Base-by-base conservation (phyloP, 2,888 invertebrate species). In the Campopleginae sp. region DNA sequence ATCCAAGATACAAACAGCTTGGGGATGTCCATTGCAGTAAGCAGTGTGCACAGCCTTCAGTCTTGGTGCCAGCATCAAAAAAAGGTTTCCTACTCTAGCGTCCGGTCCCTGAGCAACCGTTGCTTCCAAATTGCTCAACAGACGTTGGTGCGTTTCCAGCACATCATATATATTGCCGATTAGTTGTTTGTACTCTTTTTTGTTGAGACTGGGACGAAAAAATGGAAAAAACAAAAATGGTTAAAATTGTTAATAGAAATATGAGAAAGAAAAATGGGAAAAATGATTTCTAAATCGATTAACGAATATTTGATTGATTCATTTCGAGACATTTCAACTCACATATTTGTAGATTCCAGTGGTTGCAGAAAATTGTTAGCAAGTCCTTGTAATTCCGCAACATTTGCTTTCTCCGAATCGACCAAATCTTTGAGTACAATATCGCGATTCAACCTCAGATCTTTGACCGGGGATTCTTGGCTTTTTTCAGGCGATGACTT, bases 21-120 rank as follows among this genome's bases (percentile, higher is more conserved):
- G 96, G 0, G 99, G 99, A 95, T 99, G 99, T 88, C 98, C 96
- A 80, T 97, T 96, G 94, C 99, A 99, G 94, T 99, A 99, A 17
- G 95, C 95, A 91, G 97, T 96, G 93, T 99, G 98, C 14, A 98
- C 96, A 88, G 95, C 94, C 94, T 98, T 98, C 88, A 98, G 95
- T 91, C 96, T 95, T 27, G 97, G 96, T 5, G 98, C 98, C 94
- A 97, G 96, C 83, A 96, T 97, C 84, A 99, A 94, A 94, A 99
- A 99, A 14, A 98, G 94, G 89, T 98, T 98, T 2, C 99, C 99
- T 23, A 98, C 97, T 89, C 98, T 95, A 93, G 98, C 98, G 87
- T 98, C 97, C 8, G 95, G 94, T 4, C 96, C 96, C 70, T 96
- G 95, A 90, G 96, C 95, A 63, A 95, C 95, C 87, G 97, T 96